Evolutionary conservation across 2,113 vertebrate species (phyloP).

Genomic region (Nestor notabilis): DNA sequence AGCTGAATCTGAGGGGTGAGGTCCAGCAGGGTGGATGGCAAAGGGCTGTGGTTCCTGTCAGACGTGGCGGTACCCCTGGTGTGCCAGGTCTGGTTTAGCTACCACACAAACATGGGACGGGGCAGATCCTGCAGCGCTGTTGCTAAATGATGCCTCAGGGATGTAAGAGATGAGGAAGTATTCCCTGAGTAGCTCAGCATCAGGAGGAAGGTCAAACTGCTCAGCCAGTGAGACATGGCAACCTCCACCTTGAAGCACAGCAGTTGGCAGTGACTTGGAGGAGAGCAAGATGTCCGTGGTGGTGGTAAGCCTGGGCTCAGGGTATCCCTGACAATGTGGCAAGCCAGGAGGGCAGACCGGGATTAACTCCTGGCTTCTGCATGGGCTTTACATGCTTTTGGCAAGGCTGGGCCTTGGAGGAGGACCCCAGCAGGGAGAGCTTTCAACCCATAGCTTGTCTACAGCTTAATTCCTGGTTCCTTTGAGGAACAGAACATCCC

Average conservation of each 20-base stretch:
- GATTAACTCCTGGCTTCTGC: background rate
- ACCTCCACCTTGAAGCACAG: background rate
- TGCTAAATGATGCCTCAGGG: background rate
- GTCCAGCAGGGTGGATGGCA: background rate
- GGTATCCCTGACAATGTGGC: background rate
- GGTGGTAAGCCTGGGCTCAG: background rate
- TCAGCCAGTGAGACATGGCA: background rate
- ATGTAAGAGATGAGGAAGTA: background rate
- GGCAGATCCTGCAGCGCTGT: background rate
- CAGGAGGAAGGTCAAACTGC: fast-evolving
- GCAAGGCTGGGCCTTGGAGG: background rate
- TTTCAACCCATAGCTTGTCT: background rate
- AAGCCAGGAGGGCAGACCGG: background rate
- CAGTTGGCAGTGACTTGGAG: fast-evolving
- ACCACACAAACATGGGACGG: background rate
- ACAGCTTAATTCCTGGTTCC: background rate
- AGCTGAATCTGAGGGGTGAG: background rate
- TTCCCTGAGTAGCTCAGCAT: background rate
- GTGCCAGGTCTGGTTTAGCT: background rate
- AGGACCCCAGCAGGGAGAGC: background rate
- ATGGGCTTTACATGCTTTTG: fast-evolving
- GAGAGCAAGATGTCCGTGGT: fast-evolving
- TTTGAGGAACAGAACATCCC: background rate
- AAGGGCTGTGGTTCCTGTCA: background rate
- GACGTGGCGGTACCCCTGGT: background rate